phyloP scores from a whole-genome alignment of 2,113 vertebrate species.

The Myanophis thanlyinensis region DNA sequence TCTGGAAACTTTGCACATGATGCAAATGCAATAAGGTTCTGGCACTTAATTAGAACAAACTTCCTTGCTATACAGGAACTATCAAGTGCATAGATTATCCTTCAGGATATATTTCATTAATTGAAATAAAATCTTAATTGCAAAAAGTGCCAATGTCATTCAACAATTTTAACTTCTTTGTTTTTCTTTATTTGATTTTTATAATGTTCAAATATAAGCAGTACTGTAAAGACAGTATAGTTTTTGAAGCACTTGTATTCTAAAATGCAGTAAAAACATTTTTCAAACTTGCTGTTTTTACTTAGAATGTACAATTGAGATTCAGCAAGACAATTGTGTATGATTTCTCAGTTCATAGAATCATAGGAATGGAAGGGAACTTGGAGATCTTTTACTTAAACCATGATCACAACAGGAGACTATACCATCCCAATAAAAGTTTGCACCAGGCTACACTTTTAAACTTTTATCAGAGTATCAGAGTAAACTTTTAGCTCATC shows the following conservation, averaged over 20 bases:
- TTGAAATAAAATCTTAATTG: constrained; percentile 24
- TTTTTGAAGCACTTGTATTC: constrained; percentile 33
- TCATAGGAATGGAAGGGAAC: too few relatives aligned
- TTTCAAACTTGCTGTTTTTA: constrained; percentile 32
- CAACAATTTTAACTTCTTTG: constrained; percentile 50
- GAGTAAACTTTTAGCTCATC: not conserved
- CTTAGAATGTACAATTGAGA: not conserved
- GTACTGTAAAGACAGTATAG: accelerated
- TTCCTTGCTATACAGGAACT: not conserved
- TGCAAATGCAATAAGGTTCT: not conserved
- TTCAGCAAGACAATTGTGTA: not conserved
- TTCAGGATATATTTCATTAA: not conserved
- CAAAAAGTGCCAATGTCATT: constrained; percentile 37
- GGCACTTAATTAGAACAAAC: not conserved
- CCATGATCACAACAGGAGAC: not conserved
- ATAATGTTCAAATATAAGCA: constrained; percentile 41
- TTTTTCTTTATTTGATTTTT: constrained; percentile 24
- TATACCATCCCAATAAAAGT: not conserved
- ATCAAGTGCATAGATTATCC: not conserved
- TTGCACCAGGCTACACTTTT: not conserved
- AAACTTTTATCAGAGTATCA: not conserved
- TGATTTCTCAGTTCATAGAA: not conserved
- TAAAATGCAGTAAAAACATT: constrained; percentile 42
- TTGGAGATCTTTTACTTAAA: not conserved
- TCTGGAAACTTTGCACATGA: not conserved